Base-by-base conservation (phyloP, 2,113 vertebrate species). In the Larimichthys polyactis region DNA sequence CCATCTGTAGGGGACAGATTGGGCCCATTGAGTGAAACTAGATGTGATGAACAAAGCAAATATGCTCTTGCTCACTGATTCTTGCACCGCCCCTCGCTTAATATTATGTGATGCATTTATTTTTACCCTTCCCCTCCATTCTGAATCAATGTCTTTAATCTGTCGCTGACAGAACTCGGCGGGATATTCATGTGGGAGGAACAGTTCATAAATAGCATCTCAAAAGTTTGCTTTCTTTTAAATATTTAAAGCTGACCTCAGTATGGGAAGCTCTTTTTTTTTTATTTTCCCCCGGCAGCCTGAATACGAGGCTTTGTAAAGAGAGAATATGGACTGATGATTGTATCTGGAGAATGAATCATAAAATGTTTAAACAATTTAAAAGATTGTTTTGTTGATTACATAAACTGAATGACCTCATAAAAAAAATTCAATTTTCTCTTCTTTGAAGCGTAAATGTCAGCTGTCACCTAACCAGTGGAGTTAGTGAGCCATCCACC, bases 1-100 rank as follows among this genome's bases (percentile, higher is more conserved):
- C 90, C 88, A 92, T 91, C 92, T 90, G 90, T 57, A 78, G 51
- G 67, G 66, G 75, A 90, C 87, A 84, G 83, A 90, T 85, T 83
- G 79, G 81, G 66, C 67, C 62, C 75, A 70, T 32, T 75, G 84
- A 93, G 69, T 68, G 55, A 84, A 80, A 87, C 75, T 62, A 78
- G 67, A 82, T 40, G 71, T 82, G 85, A 92, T 90, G 81, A 90
- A 81, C 78, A 84, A 79, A 79, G 73, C 54, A 71, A 88, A 89
- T 82, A 73, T 70, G 76, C 66, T 78, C 57, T 64, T 20, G 59
- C 67, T 74, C 84, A 66, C 73, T 54, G 79, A 76, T 69, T 83
- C 74, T 68, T 49, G 67, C 15, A 7, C 67, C 66, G 79, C 62
- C 54, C 12, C 16, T 75, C 49, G 75, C 77, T 75, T 86, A 44